phyloP scores from a whole-genome alignment of 2,113 vertebrate species.

The Eurypyga helias region DNA sequence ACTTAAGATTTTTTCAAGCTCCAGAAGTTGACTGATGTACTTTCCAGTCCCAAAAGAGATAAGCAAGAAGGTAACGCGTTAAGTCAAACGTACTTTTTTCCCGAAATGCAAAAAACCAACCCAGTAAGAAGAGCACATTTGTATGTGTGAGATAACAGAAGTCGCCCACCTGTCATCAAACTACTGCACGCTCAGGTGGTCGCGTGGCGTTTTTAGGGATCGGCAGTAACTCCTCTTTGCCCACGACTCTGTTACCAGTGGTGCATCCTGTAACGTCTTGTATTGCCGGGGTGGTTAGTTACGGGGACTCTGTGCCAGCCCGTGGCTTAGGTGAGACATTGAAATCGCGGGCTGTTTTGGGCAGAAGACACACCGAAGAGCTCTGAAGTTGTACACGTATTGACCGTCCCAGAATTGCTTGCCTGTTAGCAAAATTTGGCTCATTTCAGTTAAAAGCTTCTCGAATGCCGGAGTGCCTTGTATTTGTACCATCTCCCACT shows the following conservation, averaged over 20 bases:
- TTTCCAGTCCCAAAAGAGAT: background rate
- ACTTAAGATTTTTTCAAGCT: background rate
- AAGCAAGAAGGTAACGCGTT: background rate
- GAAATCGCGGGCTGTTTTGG: background rate
- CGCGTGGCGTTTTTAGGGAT: background rate
- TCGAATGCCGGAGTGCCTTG: background rate
- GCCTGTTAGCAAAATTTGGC: background rate
- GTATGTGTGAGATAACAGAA: background rate
- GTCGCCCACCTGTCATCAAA: background rate
- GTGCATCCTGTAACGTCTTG: background rate
- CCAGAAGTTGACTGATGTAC: background rate
- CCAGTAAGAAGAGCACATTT: background rate
- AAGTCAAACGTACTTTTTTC: background rate
- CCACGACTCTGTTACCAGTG: background rate
- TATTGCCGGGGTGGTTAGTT: background rate
- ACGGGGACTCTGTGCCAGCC: background rate
- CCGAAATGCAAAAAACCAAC: background rate
- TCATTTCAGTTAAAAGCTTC: background rate
- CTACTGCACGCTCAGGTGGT: background rate
- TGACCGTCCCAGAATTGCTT: background rate
- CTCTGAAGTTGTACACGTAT: background rate
- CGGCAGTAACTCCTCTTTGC: background rate
- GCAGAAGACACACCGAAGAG: background rate
- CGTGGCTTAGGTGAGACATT: rapidly evolving
- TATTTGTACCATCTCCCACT: background rate